phyloP scores from a whole-genome alignment of 1,140 invertebrate species.

The Zaprionus inermis region DNA sequence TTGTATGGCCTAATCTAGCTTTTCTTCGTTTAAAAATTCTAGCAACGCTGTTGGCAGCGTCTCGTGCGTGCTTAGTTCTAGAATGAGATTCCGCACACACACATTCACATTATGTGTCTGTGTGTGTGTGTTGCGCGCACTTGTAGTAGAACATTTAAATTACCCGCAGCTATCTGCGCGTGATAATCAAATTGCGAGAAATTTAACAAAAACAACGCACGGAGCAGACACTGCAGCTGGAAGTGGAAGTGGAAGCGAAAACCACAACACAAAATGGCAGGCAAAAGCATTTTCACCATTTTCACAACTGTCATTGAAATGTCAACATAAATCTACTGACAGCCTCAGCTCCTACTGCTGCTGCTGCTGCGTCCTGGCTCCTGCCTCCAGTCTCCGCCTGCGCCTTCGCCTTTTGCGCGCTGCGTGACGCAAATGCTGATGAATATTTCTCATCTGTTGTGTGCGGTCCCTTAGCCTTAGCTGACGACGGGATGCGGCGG shows the following conservation, averaged over 20 bases:
- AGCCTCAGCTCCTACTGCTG: slow-evolving; percentile 36
- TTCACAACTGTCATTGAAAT: slow-evolving; percentile 82
- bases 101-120: background rate
- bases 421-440: slow-evolving; percentile 81
- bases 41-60: background rate
- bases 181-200: slow-evolving; percentile 69
- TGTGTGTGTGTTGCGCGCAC: background rate
- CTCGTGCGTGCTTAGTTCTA: background rate
- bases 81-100: background rate
- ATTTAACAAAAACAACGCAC: slow-evolving; percentile 51
- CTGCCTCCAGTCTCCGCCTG: background rate
- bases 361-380: too few relatives aligned
- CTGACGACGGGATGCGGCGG: too few relatives aligned
- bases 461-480: slow-evolving; percentile 38
- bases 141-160: slow-evolving; percentile 9
- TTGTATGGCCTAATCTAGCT: too few relatives aligned
- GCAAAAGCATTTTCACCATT: slow-evolving; percentile 73
- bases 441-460: slow-evolving; percentile 74
- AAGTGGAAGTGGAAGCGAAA: slow-evolving; percentile 37
- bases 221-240: too few relatives aligned
- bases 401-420: slow-evolving; percentile 62
- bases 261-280: slow-evolving; percentile 57
- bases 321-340: slow-evolving; percentile 79
- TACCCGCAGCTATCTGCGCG: slow-evolving; percentile 23
- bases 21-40: too few relatives aligned